phyloP scores from a whole-genome alignment of 2,113 vertebrate genomes.

The Saiga tatarica region DNA sequence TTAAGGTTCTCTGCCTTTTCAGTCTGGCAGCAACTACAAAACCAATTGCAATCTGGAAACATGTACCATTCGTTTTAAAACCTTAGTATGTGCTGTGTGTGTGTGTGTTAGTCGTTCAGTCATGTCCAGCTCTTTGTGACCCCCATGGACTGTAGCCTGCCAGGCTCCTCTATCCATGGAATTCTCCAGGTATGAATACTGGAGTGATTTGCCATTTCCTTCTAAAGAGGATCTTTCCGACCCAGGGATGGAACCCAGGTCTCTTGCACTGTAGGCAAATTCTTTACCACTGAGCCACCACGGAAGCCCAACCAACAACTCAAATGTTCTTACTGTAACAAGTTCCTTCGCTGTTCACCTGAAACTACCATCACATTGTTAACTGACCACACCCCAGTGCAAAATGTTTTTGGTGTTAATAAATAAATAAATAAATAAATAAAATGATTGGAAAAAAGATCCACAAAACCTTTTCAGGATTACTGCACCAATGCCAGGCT shows the following conservation, averaged over 20 bases:
- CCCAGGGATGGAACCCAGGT: background rate
- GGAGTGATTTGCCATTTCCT: background rate
- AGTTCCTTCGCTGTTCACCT: background rate
- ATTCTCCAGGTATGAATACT: background rate
- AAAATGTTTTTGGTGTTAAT: background rate
- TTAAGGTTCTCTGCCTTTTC: background rate
- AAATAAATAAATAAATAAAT: background rate
- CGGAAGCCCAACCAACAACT: background rate
- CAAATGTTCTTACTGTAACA: background rate
- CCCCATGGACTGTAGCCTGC: background rate
- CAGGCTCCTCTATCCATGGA: background rate
- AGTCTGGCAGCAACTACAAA: background rate
- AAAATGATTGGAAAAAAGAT: background rate
- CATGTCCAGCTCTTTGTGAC: background rate
- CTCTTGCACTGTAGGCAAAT: background rate
- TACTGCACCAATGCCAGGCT: conserved; percentile 81
- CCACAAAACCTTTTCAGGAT: conserved; percentile 91
- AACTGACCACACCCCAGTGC: background rate
- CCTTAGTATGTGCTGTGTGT: too few relatives aligned
- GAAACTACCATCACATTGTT: background rate
- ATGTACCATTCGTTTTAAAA: background rate
- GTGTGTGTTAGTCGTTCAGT: background rate
- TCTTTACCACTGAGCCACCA: background rate
- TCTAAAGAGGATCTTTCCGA: background rate
- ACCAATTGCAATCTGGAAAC: background rate